These are phyloP conservation scores for Andrena fulva DNA, from an alignment of 2,888 invertebrate genomes.

Conservation along the genomic window DNA sequence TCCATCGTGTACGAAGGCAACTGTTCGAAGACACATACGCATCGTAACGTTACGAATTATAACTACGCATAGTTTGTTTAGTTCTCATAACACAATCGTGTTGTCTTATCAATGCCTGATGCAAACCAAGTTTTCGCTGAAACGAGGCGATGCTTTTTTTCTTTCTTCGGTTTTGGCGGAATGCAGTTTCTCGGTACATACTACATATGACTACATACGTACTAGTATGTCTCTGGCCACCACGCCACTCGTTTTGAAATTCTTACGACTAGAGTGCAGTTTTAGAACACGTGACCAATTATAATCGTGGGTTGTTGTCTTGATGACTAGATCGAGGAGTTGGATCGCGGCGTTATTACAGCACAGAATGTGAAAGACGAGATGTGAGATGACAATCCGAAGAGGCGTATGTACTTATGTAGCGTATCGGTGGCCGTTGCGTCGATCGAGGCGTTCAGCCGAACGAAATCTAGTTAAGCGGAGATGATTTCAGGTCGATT, in stretches of 20 bases:
- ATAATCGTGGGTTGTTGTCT: neutral
- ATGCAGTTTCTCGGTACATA: too few relatives aligned
- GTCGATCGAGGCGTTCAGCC: neutral
- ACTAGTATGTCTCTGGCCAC: too few relatives aligned
- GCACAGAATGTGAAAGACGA: neutral
- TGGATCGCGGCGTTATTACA: neutral
- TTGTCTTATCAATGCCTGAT: neutral
- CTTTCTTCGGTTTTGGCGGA: too few relatives aligned
- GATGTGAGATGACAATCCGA: neutral
- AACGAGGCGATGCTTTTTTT: neutral
- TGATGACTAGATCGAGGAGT: neutral
- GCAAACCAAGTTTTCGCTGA: neutral
- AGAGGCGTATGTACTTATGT: neutral
- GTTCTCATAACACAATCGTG: neutral
- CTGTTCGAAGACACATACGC: slow-evolving; percentile 78
- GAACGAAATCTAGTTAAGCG: neutral
- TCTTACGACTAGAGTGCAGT: neutral
- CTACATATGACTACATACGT: too few relatives aligned
- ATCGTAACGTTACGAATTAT: slow-evolving; percentile 38
- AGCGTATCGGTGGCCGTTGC: neutral
- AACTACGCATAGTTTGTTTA: slow-evolving; percentile 15
- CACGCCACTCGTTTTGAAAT: neutral
- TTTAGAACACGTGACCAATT: neutral
- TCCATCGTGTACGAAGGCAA: slow-evolving; percentile 77
- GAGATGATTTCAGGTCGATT: neutral